These are phyloP conservation scores for Parambassis ranga DNA, from an alignment of 2,797 vertebrate genomes.

Conservation along the genomic window DNA sequence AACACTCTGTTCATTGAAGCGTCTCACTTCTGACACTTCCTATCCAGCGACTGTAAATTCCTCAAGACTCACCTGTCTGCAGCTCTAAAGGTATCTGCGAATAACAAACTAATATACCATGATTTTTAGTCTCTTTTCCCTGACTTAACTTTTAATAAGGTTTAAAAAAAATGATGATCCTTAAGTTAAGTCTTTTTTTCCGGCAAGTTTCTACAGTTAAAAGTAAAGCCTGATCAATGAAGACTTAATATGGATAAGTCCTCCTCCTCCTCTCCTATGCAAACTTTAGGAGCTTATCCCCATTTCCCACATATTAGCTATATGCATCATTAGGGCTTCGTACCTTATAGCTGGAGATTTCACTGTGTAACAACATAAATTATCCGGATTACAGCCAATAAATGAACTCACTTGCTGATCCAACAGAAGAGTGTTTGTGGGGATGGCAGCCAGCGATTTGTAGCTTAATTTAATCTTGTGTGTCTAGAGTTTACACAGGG, in stretches of 20 bases:
- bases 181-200: background rate
- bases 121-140: background rate
- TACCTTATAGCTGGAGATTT: background rate
- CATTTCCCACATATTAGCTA: too few species aligned
- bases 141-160: background rate
- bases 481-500: slow-evolving; percentile 73
- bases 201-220: background rate
- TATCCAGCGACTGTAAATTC: background rate
- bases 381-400: slow-evolving; percentile 9
- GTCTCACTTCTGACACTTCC: background rate
- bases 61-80: background rate
- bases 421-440: slow-evolving; percentile 94
- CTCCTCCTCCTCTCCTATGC: too few species aligned
- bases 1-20: background rate
- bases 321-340: background rate
- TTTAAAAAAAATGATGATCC: background rate
- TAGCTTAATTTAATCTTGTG: slow-evolving; percentile 95
- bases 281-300: too few species aligned
- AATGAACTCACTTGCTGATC: slow-evolving; percentile 93
- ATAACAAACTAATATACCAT: background rate
- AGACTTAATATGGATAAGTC: too few species aligned
- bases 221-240: background rate
- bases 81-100: background rate
- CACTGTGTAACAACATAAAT: background rate
- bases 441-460: slow-evolving; percentile 95